Conservation (phyloP, 2,888 invertebrate species). For the Lordiphosa fenestrarum region DNA sequence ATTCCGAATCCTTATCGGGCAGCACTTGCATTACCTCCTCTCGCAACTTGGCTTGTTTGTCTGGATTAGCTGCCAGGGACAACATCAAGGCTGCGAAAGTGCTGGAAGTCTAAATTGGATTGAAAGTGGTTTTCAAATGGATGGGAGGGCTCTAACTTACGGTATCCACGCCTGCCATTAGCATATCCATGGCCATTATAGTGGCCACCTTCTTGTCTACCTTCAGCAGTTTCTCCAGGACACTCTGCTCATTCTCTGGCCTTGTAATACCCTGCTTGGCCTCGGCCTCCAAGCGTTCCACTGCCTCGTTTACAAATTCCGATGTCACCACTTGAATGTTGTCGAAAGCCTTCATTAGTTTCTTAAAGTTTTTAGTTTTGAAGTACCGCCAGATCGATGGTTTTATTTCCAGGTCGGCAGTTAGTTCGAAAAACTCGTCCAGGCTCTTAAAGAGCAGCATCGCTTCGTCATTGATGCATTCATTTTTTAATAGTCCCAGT, state of each 20-base stretch:
- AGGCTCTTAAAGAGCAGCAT: conserved; percentile 47
- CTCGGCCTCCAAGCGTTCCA: conserved; percentile 56
- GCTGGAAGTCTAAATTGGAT: conserved; percentile 72
- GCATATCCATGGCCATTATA: conserved; percentile 86
- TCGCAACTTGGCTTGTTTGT: conserved; percentile 84
- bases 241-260: conserved; percentile 80
- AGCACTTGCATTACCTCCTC: conserved; percentile 82
- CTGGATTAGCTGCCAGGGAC: conserved; percentile 83
- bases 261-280: conserved; percentile 43
- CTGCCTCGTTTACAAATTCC: conserved; percentile 77
- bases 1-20: conserved; percentile 78
- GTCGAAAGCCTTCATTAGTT: conserved; percentile 58
- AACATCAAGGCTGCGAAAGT: conserved; percentile 57
- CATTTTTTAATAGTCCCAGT: conserved; percentile 62
- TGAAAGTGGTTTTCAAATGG: not conserved
- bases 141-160: conserved; percentile 79
- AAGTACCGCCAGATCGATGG: conserved; percentile 57
- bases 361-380: conserved; percentile 42
- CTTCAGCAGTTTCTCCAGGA: conserved; percentile 84
- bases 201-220: conserved; percentile 84
- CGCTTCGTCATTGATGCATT: conserved; percentile 39
- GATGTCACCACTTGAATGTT: conserved; percentile 55
- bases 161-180: conserved; percentile 87
- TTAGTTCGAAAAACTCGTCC: conserved; percentile 39
- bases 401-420: conserved; percentile 38